Conservation (phyloP, 2,888 invertebrate genomes). For the Noctua comes region DNA sequence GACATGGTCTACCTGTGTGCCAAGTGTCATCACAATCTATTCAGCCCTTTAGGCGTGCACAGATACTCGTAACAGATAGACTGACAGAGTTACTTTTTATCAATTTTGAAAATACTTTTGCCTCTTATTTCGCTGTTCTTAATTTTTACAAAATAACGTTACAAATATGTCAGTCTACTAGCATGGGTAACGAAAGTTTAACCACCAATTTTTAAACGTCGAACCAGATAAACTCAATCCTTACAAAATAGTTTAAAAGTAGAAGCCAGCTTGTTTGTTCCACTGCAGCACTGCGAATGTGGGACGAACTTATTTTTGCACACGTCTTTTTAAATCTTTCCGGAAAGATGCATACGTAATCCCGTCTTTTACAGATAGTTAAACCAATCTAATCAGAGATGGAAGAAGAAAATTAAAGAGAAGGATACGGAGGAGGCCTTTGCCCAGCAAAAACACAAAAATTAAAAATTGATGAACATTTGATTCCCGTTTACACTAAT, state of each 20-base stretch:
- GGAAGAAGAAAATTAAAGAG: too few species aligned
- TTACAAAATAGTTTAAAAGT: constrained; percentile 20
- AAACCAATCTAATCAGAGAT: background rate
- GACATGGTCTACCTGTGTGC: background rate
- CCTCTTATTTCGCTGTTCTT: background rate
- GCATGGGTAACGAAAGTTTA: background rate
- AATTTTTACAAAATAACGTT: background rate
- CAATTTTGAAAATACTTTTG: background rate
- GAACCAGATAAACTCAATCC: background rate
- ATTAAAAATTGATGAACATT: background rate
- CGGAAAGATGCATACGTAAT: background rate
- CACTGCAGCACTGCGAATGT: constrained; percentile 2
- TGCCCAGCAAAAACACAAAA: too few species aligned
- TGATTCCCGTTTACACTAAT: background rate
- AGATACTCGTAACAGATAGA: too few species aligned
- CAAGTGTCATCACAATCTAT: background rate
- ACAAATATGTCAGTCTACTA: background rate
- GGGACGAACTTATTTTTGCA: constrained; percentile 26
- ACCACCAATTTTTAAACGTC: background rate
- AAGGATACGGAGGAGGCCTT: too few species aligned
- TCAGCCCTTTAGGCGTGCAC: background rate
- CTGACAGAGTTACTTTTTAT: background rate
- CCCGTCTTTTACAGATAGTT: background rate
- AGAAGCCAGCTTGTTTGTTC: constrained; percentile 23
- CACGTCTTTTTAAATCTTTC: background rate